Conservation (phyloP, 2,797 vertebrate species). For the Strix occidentalis region DNA sequence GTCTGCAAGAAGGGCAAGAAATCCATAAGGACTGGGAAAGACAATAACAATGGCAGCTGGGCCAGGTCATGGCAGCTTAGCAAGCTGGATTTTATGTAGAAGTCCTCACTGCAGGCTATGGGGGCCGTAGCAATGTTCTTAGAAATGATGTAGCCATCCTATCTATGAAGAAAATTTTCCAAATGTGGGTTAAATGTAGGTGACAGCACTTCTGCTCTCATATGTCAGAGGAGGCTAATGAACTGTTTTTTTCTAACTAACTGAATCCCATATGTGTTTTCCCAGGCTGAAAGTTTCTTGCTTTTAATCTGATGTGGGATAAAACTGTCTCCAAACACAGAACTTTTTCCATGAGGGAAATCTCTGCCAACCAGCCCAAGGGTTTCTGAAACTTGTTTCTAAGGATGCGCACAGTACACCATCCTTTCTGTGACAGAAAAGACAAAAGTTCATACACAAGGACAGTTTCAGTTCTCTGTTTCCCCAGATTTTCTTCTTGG, state of each 20-base stretch:
- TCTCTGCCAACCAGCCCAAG: slow-evolving; percentile 3
- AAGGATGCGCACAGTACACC: background rate
- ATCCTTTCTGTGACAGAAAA: background rate
- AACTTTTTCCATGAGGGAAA: slow-evolving; percentile 10
- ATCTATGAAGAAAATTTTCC: background rate
- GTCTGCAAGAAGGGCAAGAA: background rate
- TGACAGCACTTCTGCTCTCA: slow-evolving; percentile 19
- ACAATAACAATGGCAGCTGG: background rate
- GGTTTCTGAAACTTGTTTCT: slow-evolving; percentile 2
- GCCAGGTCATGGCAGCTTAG: background rate
- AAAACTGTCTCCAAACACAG: background rate
- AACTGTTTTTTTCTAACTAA: background rate
- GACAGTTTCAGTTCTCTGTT: background rate
- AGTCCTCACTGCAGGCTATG: background rate
- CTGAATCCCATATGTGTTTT: background rate
- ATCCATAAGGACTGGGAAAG: background rate
- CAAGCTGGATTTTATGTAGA: background rate
- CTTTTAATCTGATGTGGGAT: slow-evolving; percentile 27
- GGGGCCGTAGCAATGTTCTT: background rate
- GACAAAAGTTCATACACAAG: background rate
- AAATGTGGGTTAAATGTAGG: slow-evolving; percentile 43
- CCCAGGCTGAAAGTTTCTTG: background rate
- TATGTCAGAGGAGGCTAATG: slow-evolving; percentile 9
- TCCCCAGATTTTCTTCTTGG: background rate
- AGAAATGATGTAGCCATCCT: background rate